phyloP scores from a whole-genome alignment of 2,113 vertebrate genomes.

The Pseudorhombus dupliciocellatus region DNA sequence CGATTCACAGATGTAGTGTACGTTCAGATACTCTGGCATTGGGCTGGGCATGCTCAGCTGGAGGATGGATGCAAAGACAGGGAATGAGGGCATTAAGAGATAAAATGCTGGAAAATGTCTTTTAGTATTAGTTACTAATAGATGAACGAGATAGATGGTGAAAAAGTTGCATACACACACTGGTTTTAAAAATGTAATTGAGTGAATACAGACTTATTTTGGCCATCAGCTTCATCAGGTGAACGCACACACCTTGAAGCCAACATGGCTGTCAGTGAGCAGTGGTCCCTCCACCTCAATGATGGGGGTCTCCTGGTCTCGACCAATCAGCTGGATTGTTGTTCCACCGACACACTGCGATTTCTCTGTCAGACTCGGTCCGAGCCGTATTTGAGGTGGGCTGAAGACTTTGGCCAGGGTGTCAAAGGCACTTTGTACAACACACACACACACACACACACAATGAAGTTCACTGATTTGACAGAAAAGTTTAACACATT shows the following conservation, averaged over 20 bases:
- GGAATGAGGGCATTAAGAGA: no score
- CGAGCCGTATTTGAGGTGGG: slow-evolving; percentile 83
- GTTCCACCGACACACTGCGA: slow-evolving; percentile 85
- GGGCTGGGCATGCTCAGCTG: slow-evolving; percentile 98
- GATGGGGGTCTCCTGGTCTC: slow-evolving; percentile 95
- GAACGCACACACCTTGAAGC: slow-evolving; percentile 87
- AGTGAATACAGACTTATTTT: no score
- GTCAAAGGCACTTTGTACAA: slow-evolving; percentile 91
- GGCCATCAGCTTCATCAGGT: not conserved
- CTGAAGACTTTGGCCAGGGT: slow-evolving; percentile 98
- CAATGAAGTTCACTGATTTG: slow-evolving; percentile 4
- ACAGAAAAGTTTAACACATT: not conserved
- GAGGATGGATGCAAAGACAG: slow-evolving; percentile 29
- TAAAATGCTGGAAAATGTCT: not conserved
- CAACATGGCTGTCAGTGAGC: slow-evolving; percentile 96
- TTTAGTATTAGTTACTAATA: not conserved
- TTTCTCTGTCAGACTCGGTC: slow-evolving; percentile 84
- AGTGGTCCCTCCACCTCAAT: slow-evolving; percentile 98
- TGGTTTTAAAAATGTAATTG: no score
- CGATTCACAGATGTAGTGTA: slow-evolving; percentile 99
- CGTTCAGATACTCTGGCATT: slow-evolving; percentile 97
- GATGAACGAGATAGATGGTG: no score
- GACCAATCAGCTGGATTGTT: slow-evolving; percentile 94
- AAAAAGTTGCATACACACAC: no score
- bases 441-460: slow-evolving; percentile 32